phyloP scores from a whole-genome alignment of 2,113 vertebrate genomes.

The Genyomyrus donnyi region DNA sequence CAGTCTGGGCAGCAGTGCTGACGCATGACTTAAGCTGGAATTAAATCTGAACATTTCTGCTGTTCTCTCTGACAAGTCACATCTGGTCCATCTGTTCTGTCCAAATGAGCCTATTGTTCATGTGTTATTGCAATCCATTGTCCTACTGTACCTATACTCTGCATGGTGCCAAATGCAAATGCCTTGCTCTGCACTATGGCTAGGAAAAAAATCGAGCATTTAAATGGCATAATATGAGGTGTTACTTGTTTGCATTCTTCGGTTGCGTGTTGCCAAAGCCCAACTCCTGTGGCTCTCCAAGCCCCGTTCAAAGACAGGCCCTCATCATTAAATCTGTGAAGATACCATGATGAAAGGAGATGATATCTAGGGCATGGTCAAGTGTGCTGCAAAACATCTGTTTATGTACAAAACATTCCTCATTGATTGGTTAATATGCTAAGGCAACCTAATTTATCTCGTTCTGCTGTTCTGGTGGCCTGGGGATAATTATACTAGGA shows the following conservation, averaged over 20 bases:
- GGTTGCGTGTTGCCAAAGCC: background rate
- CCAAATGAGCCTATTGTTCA: background rate
- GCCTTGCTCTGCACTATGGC: background rate
- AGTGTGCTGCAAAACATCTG: slow-evolving; percentile 4
- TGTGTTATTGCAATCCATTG: background rate
- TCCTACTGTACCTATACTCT: background rate
- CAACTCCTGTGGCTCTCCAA: background rate
- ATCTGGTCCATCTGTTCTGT: background rate
- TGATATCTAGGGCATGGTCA: background rate
- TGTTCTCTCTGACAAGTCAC: background rate
- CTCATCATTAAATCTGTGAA: background rate
- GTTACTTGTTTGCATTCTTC: background rate
- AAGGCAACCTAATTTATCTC: slow-evolving; percentile 8
- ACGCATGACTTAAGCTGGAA: background rate
- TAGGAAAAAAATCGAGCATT: background rate
- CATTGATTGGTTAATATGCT: slow-evolving; percentile 12
- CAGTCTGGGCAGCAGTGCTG: background rate
- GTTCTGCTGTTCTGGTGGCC: background rate
- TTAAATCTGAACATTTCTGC: slow-evolving; percentile 8
- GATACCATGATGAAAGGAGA: background rate
- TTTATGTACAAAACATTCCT: background rate
- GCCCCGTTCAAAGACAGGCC: background rate
- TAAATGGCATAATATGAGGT: background rate
- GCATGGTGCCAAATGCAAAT: background rate
- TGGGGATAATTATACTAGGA: slow-evolving; percentile 4